Conservation (phyloP, 2,797 vertebrate species). For the Neostethus bicornis region DNA sequence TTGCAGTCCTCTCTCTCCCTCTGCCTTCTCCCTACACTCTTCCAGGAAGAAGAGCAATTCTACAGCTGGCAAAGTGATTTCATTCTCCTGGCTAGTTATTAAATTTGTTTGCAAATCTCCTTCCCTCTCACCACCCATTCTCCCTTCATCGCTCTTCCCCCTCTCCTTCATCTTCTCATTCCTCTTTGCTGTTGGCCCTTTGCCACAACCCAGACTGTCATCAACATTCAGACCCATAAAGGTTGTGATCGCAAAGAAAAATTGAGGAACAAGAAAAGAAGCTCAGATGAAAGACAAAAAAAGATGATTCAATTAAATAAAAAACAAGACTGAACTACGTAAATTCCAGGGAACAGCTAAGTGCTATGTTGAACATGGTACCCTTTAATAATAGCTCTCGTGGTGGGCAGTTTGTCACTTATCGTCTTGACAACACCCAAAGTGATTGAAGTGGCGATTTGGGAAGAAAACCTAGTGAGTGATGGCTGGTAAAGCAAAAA, state of each 20-base stretch:
- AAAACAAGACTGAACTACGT: slow-evolving; percentile 47
- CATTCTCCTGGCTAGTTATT: slow-evolving; percentile 78
- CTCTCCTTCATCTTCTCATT: slow-evolving; percentile 40
- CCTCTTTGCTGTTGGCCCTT: slow-evolving; percentile 44
- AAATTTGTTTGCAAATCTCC: slow-evolving; percentile 79
- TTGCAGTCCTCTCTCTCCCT: slow-evolving; percentile 49
- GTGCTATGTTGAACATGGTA: slow-evolving; percentile 42
- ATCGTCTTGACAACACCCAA: slow-evolving; percentile 28
- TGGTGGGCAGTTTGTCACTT: slow-evolving; percentile 56
- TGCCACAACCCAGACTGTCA: slow-evolving; percentile 54
- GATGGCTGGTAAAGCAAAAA: slow-evolving; percentile 43
- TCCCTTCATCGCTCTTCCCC: slow-evolving; percentile 26
- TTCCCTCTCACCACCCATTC: slow-evolving; percentile 41
- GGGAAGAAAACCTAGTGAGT: slow-evolving; percentile 13
- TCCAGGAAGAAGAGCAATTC: slow-evolving; percentile 71
- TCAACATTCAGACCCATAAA: slow-evolving; percentile 71
- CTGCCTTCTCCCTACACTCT: slow-evolving; percentile 30
- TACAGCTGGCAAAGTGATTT: slow-evolving; percentile 73
- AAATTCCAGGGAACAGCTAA: slow-evolving; percentile 52
- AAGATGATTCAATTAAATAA: slow-evolving; percentile 16
- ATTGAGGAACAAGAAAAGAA: slow-evolving; percentile 26
- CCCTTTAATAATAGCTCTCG: slow-evolving; percentile 66
- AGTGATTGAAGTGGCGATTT: slow-evolving; percentile 24
- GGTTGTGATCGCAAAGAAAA: slow-evolving; percentile 41
- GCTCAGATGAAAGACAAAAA: slow-evolving; percentile 37